Conservation (phyloP, 2,888 invertebrate species). For the Epiperipatus broadwayi region DNA sequence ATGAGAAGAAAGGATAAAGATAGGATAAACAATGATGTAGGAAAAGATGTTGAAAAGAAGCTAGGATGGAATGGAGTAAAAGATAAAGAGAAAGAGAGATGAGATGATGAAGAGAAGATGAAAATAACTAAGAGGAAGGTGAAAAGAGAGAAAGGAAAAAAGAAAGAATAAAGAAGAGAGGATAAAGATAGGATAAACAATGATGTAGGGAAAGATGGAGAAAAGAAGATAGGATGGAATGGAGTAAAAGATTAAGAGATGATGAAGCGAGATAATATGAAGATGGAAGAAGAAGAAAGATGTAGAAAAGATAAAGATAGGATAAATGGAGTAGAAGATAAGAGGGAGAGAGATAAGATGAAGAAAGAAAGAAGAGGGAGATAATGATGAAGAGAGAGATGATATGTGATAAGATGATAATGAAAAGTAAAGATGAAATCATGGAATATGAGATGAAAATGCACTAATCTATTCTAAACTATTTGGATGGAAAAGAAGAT, state of each 20-base stretch:
- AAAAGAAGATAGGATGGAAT: not conserved
- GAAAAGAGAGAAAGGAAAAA: not conserved
- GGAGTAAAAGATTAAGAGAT: not conserved
- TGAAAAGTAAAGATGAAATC: too few species aligned
- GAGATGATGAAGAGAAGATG: not conserved
- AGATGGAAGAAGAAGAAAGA: not conserved
- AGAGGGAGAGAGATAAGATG: constrained; percentile 4
- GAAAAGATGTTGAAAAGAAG: not conserved
- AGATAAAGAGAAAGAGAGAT: not conserved
- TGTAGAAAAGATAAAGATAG: constrained; percentile 11
- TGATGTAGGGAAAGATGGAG: constrained; percentile 1
- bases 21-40: not conserved
- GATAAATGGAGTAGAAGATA: constrained; percentile 8
- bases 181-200: not conserved
- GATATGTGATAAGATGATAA: too few species aligned
- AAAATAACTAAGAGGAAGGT: constrained; percentile 6
- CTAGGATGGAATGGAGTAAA: not conserved
- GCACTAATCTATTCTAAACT: too few species aligned
- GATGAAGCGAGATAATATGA: not conserved
- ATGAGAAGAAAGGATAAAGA: constrained; percentile 5
- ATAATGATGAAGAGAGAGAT: constrained; percentile 20
- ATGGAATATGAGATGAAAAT: too few species aligned
- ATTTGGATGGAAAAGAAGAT: too few species aligned
- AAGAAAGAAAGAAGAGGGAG: constrained; percentile 16
- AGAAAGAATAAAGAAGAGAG: not conserved